These are phyloP conservation scores for Cynaeus angustus DNA, from an alignment of 2,888 invertebrate species.

Conservation along the genomic window DNA sequence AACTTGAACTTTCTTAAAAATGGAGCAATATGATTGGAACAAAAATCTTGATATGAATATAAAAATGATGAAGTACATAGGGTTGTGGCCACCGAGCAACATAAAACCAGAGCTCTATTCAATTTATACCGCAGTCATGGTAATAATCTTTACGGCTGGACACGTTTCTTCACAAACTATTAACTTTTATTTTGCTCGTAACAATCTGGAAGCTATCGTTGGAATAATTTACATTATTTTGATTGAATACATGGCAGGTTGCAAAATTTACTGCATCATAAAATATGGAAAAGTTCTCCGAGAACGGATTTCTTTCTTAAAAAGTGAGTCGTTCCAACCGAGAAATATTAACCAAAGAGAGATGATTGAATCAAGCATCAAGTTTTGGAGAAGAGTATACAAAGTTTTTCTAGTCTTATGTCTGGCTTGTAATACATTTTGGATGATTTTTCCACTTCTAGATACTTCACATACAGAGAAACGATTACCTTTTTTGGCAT, in stretches of 20 bases:
- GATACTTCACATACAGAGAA: conserved; percentile 5
- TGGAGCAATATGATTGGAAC: conserved; percentile 27
- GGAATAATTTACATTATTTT: conserved; percentile 22
- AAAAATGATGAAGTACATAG: conserved; percentile 5
- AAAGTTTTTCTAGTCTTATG: not conserved
- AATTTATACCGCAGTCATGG: not conserved
- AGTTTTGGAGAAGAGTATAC: not conserved
- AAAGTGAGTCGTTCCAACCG: conserved; percentile 29
- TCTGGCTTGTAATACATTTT: not conserved
- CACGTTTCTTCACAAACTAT: conserved; percentile 25
- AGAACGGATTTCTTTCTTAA: not conserved
- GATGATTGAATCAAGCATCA: not conserved
- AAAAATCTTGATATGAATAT: conserved; percentile 4
- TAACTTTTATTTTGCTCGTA: conserved; percentile 13
- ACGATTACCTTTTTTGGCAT: conserved; percentile 27
- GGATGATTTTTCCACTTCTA: conserved; percentile 17
- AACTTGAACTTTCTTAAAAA: too few relatives aligned
- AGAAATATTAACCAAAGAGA: not conserved
- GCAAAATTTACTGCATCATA: conserved; percentile 18
- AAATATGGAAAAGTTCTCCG: conserved; percentile 19
- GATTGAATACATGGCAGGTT: conserved; percentile 7
- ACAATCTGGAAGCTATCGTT: conserved; percentile 13
- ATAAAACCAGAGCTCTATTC: not conserved
- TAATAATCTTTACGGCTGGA: conserved; percentile 6
- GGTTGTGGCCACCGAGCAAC: conserved; percentile 13